phyloP scores from a whole-genome alignment of 2,797 vertebrate species.

The Rhynchotus rufescens region DNA sequence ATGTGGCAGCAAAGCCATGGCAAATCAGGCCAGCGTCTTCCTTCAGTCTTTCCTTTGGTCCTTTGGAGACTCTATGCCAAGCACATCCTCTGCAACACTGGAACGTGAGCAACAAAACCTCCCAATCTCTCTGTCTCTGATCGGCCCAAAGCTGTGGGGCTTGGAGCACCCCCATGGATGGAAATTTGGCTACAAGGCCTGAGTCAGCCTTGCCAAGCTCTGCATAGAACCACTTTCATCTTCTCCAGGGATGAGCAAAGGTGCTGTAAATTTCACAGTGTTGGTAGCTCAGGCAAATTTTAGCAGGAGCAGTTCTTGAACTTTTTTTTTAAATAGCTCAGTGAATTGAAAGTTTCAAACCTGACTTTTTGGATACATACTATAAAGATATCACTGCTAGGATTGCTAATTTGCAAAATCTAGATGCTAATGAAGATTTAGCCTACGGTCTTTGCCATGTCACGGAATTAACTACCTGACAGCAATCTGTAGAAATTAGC shows the following conservation, averaged over 20 bases:
- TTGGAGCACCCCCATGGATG: background rate
- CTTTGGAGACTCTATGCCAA: background rate
- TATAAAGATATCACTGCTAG: background rate
- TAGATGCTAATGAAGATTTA: background rate
- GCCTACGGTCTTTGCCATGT: background rate
- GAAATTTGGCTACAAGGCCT: background rate
- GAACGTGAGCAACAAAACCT: background rate
- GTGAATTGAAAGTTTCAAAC: background rate
- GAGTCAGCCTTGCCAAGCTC: background rate
- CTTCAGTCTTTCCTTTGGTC: too few species aligned
- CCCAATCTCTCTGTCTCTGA: background rate
- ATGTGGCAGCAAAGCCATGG: background rate
- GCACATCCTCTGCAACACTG: background rate
- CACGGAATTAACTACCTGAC: background rate
- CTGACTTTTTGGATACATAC: accelerated
- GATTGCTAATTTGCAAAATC: conserved; percentile 1
- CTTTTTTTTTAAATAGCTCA: background rate
- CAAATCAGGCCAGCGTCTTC: background rate
- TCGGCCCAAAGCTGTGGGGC: too few species aligned
- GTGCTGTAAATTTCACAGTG: background rate
- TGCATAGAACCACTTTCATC: background rate
- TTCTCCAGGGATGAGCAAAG: background rate
- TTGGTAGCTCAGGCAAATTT: background rate
- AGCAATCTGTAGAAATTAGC: background rate
- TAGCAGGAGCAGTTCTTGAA: too few species aligned